phyloP scores from a whole-genome alignment of 2,888 invertebrate species.

The Drosophila meridionalis region DNA sequence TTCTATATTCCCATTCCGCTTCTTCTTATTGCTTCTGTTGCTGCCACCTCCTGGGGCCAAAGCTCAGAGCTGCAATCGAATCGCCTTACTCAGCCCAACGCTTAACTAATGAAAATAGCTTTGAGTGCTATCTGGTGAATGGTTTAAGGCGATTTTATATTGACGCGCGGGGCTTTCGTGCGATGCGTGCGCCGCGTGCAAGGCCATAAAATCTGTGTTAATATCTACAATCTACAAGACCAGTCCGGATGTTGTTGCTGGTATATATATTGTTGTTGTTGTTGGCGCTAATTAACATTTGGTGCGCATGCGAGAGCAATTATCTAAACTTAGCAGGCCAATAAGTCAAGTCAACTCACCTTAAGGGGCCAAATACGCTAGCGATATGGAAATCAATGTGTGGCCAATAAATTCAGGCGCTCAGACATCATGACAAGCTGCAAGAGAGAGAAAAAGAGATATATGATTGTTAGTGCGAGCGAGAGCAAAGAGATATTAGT shows the following conservation, averaged over 20 bases:
- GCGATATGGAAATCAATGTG: constrained; percentile 42
- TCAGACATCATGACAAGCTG: constrained; percentile 53
- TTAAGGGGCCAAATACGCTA: constrained; percentile 44
- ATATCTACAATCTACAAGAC: constrained; percentile 50
- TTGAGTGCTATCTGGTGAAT: constrained; percentile 15
- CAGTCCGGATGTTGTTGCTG: constrained; percentile 18
- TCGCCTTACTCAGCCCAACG: constrained; percentile 28
- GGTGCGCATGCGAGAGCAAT: constrained; percentile 64
- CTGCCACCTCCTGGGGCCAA: constrained; percentile 18
- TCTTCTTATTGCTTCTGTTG: not conserved
- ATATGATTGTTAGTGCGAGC: constrained; percentile 16
- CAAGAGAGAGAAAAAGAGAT: constrained; percentile 14
- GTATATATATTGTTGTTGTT: not conserved
- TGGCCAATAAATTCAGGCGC: constrained; percentile 66
- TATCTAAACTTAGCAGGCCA: constrained; percentile 62
- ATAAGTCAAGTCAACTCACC: constrained; percentile 70
- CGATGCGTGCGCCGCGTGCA: constrained; percentile 34
- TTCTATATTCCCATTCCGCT: not conserved
- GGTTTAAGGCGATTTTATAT: constrained; percentile 16
- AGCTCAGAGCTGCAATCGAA: constrained; percentile 52
- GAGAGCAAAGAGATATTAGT: constrained; percentile 54
- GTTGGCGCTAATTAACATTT: constrained; percentile 63
- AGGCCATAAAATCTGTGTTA: constrained; percentile 72
- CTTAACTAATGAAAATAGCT: constrained; percentile 56
- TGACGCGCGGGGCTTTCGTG: constrained; percentile 14